Conservation (phyloP, 2,888 invertebrate genomes). For the Morpho deidamia region DNA sequence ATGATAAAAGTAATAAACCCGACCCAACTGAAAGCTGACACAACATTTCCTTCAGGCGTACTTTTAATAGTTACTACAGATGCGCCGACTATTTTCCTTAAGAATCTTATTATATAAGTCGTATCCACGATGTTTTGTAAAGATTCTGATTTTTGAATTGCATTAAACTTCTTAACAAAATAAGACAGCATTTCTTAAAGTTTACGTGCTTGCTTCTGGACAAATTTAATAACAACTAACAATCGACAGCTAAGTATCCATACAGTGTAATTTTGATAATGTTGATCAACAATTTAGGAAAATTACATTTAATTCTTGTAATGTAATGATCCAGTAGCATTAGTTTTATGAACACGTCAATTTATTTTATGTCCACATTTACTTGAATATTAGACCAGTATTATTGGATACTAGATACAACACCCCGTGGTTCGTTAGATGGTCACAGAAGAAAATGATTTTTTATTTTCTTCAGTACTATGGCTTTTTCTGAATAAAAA, state of each 20-base stretch:
- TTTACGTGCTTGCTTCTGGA: neutral
- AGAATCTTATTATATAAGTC: constrained; percentile 26
- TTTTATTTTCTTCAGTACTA: too few relatives aligned
- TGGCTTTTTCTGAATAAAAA: too few relatives aligned
- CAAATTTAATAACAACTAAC: neutral
- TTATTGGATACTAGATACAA: too few relatives aligned
- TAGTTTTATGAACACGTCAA: too few relatives aligned
- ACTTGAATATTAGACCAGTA: too few relatives aligned
- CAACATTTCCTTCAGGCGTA: constrained; percentile 17
- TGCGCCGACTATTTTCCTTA: constrained; percentile 41
- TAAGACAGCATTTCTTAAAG: constrained; percentile 5
- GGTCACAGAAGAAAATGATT: too few relatives aligned
- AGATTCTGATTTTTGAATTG: constrained; percentile 24
- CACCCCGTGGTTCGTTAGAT: too few relatives aligned
- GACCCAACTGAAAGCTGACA: constrained; percentile 30
- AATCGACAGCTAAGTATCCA: neutral
- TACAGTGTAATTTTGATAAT: too few relatives aligned
- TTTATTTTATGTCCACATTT: too few relatives aligned
- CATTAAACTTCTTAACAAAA: constrained; percentile 6
- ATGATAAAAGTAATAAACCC: constrained; percentile 35
- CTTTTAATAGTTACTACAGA: constrained; percentile 28
- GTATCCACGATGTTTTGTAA: constrained; percentile 43
- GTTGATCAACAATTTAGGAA: neutral
- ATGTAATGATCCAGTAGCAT: neutral
- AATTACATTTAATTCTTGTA: neutral